A percentile compares a stretch with the other conserved stretches of the same genome.
Conservation (phyloP, 2,113 vertebrate species). For the Hydrochoerus hydrochaeris region DNA sequence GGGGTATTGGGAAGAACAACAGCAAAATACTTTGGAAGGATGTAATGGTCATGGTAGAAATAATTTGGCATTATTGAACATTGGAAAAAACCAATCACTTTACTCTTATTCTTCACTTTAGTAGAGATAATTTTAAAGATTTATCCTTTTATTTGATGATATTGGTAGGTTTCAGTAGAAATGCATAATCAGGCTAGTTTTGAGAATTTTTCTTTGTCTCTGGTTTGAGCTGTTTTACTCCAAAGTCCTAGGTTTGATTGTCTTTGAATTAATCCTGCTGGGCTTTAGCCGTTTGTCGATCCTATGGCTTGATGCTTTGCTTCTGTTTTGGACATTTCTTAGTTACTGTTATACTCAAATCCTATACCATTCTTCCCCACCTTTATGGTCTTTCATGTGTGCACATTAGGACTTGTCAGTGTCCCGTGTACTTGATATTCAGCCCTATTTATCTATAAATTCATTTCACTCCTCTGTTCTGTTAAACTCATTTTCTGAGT, state of each 20-base stretch:
- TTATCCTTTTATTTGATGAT: background rate
- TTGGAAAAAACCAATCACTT: background rate
- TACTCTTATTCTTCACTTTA: background rate
- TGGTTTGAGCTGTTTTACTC: background rate
- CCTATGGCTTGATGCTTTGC: background rate
- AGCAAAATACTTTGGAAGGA: background rate
- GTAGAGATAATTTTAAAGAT: background rate
- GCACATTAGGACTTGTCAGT: background rate
- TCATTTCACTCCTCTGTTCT: background rate
- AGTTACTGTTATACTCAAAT: background rate
- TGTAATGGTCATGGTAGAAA: background rate
- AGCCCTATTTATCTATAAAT: background rate
- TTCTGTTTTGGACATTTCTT: background rate
- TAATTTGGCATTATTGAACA: background rate
- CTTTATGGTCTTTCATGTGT: background rate
- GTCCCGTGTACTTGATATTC: background rate
- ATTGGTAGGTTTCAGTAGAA: background rate
- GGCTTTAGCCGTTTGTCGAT: background rate
- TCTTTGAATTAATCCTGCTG: background rate
- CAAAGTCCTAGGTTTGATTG: background rate
- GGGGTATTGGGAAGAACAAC: background rate
- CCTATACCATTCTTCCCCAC: background rate
- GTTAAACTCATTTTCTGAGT: background rate
- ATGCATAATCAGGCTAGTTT: background rate
- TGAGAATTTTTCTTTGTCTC: background rate